phyloP scores from a whole-genome alignment of 2,113 vertebrate species.

The Podarcis muralis region DNA sequence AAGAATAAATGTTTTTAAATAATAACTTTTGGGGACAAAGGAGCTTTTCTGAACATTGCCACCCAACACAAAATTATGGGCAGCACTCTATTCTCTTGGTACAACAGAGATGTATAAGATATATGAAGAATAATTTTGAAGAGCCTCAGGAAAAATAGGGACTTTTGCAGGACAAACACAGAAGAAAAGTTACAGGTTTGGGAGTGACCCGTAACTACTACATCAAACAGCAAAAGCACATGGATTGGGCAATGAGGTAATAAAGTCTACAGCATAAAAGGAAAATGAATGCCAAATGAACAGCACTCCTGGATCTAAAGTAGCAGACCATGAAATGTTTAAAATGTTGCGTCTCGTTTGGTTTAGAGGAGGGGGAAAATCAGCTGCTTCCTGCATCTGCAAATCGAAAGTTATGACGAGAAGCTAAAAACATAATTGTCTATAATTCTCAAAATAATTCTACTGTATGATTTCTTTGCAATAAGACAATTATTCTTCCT shows the following conservation, averaged over 20 bases:
- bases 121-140: constrained; percentile 53
- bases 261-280: not conserved
- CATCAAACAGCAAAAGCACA: not conserved
- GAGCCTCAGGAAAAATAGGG: constrained; percentile 43
- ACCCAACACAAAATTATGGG: constrained; percentile 53
- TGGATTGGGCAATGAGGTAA: too few relatives aligned
- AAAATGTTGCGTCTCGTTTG: not conserved
- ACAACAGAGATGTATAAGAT: constrained; percentile 60
- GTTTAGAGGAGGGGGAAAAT: not conserved
- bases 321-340: not conserved
- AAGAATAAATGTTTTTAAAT: constrained; percentile 26
- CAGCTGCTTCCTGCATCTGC: not conserved
- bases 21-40: constrained; percentile 51
- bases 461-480: not conserved
- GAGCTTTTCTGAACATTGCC: constrained; percentile 54
- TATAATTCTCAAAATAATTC: not conserved
- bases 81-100: constrained; percentile 54
- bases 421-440: not conserved
- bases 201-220: not conserved
- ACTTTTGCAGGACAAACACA: constrained; percentile 50
- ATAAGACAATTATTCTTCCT: not conserved
- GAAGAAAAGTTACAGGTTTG: constrained; percentile 63
- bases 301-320: not conserved
- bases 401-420: not conserved
- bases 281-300: not conserved